Evolutionary conservation across 1,140 invertebrate genomes (phyloP).

Genomic region (Catajapyx aquilonaris): DNA sequence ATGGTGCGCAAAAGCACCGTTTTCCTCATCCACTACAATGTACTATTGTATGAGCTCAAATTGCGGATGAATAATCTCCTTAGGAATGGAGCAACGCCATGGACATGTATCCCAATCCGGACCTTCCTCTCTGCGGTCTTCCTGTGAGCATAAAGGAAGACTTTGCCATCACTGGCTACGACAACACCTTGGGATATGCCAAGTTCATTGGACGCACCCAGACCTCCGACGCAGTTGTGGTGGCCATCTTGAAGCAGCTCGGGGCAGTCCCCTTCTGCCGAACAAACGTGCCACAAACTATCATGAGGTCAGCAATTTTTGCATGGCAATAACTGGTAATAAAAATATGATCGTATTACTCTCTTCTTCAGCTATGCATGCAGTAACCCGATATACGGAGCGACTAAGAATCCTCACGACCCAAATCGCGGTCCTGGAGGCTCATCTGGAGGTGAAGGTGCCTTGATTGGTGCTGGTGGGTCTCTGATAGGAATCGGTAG

Average conservation of each 20-base stretch:
- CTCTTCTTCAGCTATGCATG: constrained; percentile 13
- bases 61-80: not conserved
- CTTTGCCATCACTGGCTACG: constrained; percentile 21
- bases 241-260: constrained; percentile 13
- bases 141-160: constrained; percentile 20
- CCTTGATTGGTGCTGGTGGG: constrained; percentile 15
- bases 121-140: constrained; percentile 18
- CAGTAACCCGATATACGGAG: constrained; percentile 14
- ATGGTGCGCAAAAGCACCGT: not conserved
- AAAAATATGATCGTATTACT: too few relatives aligned
- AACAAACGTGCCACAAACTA: constrained; percentile 23
- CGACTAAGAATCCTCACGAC: constrained; percentile 11
- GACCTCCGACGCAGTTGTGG: constrained; percentile 15
- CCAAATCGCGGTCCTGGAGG: constrained; percentile 11
- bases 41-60: not conserved
- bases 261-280: constrained; percentile 24
- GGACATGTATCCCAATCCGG: too few relatives aligned
- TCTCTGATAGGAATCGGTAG: constrained; percentile 21
- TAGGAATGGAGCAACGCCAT: not conserved
- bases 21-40: constrained; percentile 1
- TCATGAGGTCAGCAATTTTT: too few relatives aligned
- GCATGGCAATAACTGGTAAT: too few relatives aligned
- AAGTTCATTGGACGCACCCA: constrained; percentile 18
- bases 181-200: constrained; percentile 22
- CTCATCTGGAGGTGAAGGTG: constrained; percentile 14